These are phyloP conservation scores for Drosophila pseudotalamancana DNA, from an alignment of 2,888 invertebrate species.

Conservation along the genomic window DNA sequence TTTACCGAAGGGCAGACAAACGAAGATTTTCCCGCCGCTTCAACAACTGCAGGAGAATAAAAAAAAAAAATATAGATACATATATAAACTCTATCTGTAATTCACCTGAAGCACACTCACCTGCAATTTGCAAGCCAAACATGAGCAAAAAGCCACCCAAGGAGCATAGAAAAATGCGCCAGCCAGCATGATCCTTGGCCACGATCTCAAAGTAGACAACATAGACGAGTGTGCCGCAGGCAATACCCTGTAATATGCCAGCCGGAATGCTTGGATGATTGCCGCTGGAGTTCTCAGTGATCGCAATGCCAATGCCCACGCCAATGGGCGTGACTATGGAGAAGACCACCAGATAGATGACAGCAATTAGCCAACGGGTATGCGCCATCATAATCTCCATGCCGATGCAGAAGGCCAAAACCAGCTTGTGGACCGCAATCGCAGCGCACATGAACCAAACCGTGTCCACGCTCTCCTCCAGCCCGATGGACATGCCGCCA, in stretches of 20 bases:
- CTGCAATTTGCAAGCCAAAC: slow-evolving; percentile 87
- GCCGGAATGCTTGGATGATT: slow-evolving; percentile 87
- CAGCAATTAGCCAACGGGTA: slow-evolving; percentile 87
- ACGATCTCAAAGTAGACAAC: slow-evolving; percentile 98
- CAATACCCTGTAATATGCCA: slow-evolving; percentile 88
- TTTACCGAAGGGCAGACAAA: slow-evolving; percentile 43
- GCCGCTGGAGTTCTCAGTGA: slow-evolving; percentile 87
- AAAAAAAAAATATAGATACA: neutral
- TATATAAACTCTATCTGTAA: neutral
- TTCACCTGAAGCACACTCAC: slow-evolving; percentile 55
- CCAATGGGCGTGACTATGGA: slow-evolving; percentile 90
- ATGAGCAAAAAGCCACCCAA: slow-evolving; percentile 89
- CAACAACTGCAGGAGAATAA: slow-evolving; percentile 43
- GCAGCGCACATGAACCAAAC: slow-evolving; percentile 94
- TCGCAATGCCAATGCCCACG: slow-evolving; percentile 90
- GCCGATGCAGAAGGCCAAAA: slow-evolving; percentile 94
- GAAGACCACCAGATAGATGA: slow-evolving; percentile 90
- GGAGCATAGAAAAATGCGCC: slow-evolving; percentile 88
- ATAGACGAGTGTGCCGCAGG: slow-evolving; percentile 96
- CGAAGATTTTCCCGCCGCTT: slow-evolving; percentile 52
- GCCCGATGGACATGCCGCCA: slow-evolving; percentile 93
- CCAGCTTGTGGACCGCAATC: slow-evolving; percentile 93
- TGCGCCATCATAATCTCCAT: slow-evolving; percentile 91
- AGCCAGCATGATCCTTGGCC: slow-evolving; percentile 86
- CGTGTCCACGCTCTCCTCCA: slow-evolving; percentile 87